Percentiles rank a stretch among this genome's conserved stretches.
These are phyloP conservation scores for Cercocebus atys DNA, from an alignment of 2,113 vertebrate species.

Conservation along the genomic window DNA sequence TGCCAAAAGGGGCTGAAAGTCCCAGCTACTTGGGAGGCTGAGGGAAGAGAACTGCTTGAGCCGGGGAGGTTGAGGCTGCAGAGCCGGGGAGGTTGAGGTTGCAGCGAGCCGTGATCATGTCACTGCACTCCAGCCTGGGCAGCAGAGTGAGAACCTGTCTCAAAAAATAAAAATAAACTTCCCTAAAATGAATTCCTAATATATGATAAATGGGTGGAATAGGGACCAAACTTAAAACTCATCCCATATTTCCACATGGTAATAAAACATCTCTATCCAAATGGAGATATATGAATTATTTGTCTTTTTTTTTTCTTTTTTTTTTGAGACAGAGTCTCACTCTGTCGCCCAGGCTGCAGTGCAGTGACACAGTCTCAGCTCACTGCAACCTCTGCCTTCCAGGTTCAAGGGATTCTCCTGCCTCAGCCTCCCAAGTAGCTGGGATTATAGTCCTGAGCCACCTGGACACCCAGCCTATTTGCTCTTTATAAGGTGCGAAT, in stretches of 20 bases:
- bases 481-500: not conserved
- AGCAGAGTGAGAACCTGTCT: not conserved
- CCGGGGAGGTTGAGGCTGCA: not conserved
- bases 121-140: not conserved
- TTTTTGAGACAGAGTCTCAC: no score
- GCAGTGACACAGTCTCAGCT: no score
- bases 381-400: no score
- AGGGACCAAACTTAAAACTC: not conserved
- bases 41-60: not conserved
- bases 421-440: no score
- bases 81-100: no score
- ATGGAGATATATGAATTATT: no score
- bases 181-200: not conserved
- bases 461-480: not conserved
- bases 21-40: not conserved
- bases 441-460: no score
- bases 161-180: not conserved
- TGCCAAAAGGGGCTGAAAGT: not conserved
- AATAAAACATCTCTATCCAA: not conserved
- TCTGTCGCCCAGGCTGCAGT: no score
- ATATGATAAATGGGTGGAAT: not conserved
- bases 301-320: no score
- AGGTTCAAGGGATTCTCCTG: no score
- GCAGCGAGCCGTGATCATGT: no score
- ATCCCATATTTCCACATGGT: fast-evolving